These are phyloP conservation scores for Rhaphigaster nebulosa DNA, from an alignment of 2,888 invertebrate species.

Conservation along the genomic window DNA sequence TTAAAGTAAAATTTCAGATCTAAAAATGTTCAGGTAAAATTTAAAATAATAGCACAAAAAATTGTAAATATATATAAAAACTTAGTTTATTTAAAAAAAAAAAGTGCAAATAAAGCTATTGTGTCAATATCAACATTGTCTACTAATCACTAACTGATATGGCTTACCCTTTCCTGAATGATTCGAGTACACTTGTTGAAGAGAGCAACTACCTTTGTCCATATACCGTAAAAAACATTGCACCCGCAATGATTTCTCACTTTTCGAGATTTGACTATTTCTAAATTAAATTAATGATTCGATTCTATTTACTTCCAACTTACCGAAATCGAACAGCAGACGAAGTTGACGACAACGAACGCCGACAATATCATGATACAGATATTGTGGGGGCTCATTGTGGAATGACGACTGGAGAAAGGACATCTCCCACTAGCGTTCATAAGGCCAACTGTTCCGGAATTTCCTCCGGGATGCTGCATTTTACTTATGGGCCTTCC, in stretches of 20 bases:
- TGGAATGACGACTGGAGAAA: neutral
- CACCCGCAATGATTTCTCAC: neutral
- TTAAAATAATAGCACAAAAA: too few relatives aligned
- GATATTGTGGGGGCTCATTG: neutral
- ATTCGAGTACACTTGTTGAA: neutral
- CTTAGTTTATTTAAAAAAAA: too few relatives aligned
- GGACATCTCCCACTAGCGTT: neutral
- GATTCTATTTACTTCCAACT: neutral
- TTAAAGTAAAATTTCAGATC: too few relatives aligned
- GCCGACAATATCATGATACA: neutral
- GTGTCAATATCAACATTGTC: neutral
- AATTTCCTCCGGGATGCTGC: neutral
- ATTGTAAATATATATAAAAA: too few relatives aligned
- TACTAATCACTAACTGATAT: neutral
- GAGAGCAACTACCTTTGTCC: neutral
- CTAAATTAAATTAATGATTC: neutral
- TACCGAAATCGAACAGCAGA: neutral
- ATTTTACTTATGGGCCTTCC: neutral
- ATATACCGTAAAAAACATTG: neutral
- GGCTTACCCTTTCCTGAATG: neutral
- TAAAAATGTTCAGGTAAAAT: too few relatives aligned
- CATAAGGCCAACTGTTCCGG: neutral
- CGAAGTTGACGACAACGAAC: neutral
- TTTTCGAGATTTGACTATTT: neutral
- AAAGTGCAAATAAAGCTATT: neutral